phyloP scores from a whole-genome alignment of 2,797 vertebrate species.

The Acanthis flammea region DNA sequence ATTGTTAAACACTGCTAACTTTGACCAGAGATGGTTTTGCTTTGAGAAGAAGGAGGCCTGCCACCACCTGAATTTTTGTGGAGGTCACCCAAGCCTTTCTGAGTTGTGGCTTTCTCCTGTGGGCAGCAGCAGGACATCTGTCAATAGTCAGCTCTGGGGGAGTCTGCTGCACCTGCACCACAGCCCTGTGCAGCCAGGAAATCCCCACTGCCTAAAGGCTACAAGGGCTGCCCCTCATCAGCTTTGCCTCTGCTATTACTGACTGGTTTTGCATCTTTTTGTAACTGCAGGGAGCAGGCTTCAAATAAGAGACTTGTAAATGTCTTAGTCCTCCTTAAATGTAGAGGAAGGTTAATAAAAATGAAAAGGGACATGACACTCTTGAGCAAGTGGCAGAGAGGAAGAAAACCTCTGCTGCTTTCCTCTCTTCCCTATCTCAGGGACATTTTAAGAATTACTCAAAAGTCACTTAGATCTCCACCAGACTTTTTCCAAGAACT shows the following conservation, averaged over 20 bases:
- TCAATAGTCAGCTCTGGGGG: not conserved
- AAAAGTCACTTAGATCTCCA: not conserved
- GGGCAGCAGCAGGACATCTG: not conserved
- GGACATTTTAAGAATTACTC: not conserved
- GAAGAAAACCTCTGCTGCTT: not conserved
- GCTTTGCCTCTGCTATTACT: accelerated
- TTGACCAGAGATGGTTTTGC: not conserved
- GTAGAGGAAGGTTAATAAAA: not conserved
- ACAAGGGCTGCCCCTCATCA: accelerated
- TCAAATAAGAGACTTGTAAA: not conserved
- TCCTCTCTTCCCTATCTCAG: not conserved
- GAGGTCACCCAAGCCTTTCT: not conserved
- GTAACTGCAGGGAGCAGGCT: not conserved
- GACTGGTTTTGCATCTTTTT: not conserved
- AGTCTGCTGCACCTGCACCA: not conserved
- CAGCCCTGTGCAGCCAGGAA: not conserved
- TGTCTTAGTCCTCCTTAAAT: not conserved
- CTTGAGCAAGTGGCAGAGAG: not conserved
- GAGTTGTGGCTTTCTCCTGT: not conserved
- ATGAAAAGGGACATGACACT: not conserved
- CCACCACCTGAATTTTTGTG: not conserved
- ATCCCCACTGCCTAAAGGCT: not conserved
- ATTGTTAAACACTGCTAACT: accelerated
- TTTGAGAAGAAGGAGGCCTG: accelerated
- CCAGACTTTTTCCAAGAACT: not conserved